These are phyloP conservation scores for Coturnix japonica DNA, from an alignment of 2,113 vertebrate species.

Conservation along the genomic window DNA sequence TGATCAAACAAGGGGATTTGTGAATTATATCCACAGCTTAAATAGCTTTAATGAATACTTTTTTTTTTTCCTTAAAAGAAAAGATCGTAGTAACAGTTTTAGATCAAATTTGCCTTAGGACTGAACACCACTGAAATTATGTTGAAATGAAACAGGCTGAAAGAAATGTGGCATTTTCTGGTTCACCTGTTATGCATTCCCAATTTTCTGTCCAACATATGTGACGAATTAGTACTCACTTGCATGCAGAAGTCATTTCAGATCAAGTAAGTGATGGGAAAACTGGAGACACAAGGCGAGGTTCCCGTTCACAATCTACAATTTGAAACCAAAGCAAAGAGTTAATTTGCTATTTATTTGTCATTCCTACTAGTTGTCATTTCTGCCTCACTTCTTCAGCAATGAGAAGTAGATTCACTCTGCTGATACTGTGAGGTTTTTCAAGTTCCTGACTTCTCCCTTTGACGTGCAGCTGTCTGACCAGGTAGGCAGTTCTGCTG, in stretches of 20 bases:
- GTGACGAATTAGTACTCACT: not conserved
- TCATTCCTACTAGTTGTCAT: not conserved
- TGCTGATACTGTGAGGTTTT: not conserved
- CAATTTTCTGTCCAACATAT: conserved; percentile 1
- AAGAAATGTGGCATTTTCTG: conserved; percentile 28
- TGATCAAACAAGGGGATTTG: not conserved
- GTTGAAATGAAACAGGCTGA: conserved; percentile 20
- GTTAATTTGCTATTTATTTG: not conserved
- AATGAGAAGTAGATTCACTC: not conserved
- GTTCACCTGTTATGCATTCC: not conserved
- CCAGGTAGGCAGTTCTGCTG: not conserved
- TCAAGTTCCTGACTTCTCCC: not conserved
- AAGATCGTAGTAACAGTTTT: not conserved
- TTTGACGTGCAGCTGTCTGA: not conserved
- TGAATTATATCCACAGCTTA: not conserved
- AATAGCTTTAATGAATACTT: not conserved
- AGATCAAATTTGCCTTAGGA: not conserved
- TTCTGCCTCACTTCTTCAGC: not conserved
- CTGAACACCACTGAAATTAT: not conserved
- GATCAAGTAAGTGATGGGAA: not conserved
- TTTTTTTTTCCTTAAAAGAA: not conserved
- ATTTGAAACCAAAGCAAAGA: not conserved
- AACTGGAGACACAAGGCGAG: not conserved
- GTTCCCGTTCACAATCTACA: not conserved
- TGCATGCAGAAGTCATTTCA: not conserved